phyloP scores from a whole-genome alignment of 2,797 vertebrate genomes.

The Sylvia borin region DNA sequence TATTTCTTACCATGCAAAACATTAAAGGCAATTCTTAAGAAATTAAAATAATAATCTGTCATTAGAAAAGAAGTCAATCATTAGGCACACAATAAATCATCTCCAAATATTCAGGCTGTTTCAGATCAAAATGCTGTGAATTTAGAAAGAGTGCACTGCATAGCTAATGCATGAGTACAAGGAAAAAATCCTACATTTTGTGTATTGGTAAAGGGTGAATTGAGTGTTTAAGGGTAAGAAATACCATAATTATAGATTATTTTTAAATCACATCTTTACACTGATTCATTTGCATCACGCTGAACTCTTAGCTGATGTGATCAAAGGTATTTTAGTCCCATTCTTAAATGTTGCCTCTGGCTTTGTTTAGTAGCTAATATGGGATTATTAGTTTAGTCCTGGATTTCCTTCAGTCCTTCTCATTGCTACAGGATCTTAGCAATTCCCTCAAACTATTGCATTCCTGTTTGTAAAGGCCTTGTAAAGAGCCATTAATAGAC shows the following conservation, averaged over 20 bases:
- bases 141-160: neutral
- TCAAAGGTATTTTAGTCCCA: neutral
- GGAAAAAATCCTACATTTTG: neutral
- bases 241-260: neutral
- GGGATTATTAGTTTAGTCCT: neutral
- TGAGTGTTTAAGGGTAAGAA: neutral
- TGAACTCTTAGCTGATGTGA: neutral
- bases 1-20: neutral
- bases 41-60: neutral
- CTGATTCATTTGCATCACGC: neutral
- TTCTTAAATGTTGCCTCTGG: neutral
- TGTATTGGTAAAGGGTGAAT: neutral
- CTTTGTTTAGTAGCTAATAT: neutral
- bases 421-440: neutral
- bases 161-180: neutral
- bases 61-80: neutral
- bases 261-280: neutral
- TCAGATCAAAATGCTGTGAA: neutral
- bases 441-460: neutral
- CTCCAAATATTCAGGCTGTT: neutral
- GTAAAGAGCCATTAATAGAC: neutral
- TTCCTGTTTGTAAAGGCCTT: neutral
- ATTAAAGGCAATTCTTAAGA: neutral
- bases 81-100: neutral
- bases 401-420: neutral